Evolutionary conservation across 2,888 invertebrate genomes (phyloP), one percentile per base, ranked within the genome.

Genomic region (Tenthredo livida): DNA sequence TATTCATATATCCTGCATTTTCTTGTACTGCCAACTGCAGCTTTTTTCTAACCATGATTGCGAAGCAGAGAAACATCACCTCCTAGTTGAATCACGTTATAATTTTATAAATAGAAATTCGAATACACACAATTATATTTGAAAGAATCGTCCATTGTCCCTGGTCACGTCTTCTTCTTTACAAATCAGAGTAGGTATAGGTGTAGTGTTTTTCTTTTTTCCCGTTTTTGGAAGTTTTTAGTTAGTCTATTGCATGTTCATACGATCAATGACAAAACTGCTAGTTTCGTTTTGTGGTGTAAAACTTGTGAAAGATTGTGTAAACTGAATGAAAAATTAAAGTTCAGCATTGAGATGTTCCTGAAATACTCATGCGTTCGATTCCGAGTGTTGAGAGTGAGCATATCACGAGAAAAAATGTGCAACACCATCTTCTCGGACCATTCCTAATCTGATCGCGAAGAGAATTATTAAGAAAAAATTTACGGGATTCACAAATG

Each of bases 51-150:
- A 17, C 15, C 33, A 15, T 10, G 43, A 73, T 2, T 25, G 17
- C 10, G 40, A 25, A 73, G 21, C 43, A 21, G 43, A 73, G 21
- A 25, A 37, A 70, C 17, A 6, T 73, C 15, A 40, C 7, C 29
- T 77, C 25, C 17, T 54, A 40, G 54, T 77, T 50, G 17, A 9
- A 50, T 50, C 2, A n/a, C 25, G 77, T 25, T 21, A 50, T 7
- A 15, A 77, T 77, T 54, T 33, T 25, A 77, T 33, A 12, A 43
- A 73, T 33, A 54, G 17, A 54, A 29, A 77, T 77, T 77, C 50
- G 7, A 50, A 77, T 17, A 33, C 77, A 77, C n/a, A n/a, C n/a
- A n/a, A n/a, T n/a, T 29, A 54, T n/a, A 54, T 54, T 6, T n/a
- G 1, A 6, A n/a, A n/a, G 54, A 54, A 54, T 1, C n/a, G 7